Evolutionary conservation across 1,140 invertebrate genomes (phyloP), one percentile per base, ranked within the genome.

Genomic region (Papilio xuthus): DNA sequence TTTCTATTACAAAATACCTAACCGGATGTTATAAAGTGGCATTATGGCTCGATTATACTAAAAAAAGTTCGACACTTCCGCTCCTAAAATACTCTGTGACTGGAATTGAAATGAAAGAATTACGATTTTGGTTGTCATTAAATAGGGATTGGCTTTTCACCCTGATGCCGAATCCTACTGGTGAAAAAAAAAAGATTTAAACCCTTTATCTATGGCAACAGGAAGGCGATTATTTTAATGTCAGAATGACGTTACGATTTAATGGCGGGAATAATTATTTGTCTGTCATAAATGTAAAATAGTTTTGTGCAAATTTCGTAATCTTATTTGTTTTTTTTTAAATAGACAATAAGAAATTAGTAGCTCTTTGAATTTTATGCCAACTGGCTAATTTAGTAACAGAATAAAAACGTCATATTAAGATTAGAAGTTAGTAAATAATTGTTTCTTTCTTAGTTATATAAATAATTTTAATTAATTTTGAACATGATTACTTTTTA

Each of bases 21-120:
- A 83, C 76, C 82, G 82, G 82, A 83, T 83, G 81, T 78, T 79
- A 77, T 83, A 78, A 79, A 83, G 78, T 79, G 44, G 76, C 72
- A 83, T 83, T 81, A 83, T 77, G 69, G 50, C 72, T 53, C 80
- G 82, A 83, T 83, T 81, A 81, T 79, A 67, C 76, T 37, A 82
- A 82, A 82, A n/a, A 83, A 83, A 76, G 28, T 76, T 79, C 60
- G 70, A 69, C 53, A 79, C 77, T 81, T 83, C 80, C 80, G 80
- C 80, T 81, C 77, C 78, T 78, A 80, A 78, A 81, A 81, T 77
- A 80, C 72, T 83, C 76, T 83, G 82, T 83, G 82, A 83, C 82
- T 79, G 26, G 82, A 83, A 83, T 83, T 81, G 82, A 76, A 83
- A 83, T 81, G 60, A 72, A 75, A 77, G 82, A 81, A 83, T 83